Conservation (phyloP, 64 coral and sea anemone species). For the Montipora sp. region DNA sequence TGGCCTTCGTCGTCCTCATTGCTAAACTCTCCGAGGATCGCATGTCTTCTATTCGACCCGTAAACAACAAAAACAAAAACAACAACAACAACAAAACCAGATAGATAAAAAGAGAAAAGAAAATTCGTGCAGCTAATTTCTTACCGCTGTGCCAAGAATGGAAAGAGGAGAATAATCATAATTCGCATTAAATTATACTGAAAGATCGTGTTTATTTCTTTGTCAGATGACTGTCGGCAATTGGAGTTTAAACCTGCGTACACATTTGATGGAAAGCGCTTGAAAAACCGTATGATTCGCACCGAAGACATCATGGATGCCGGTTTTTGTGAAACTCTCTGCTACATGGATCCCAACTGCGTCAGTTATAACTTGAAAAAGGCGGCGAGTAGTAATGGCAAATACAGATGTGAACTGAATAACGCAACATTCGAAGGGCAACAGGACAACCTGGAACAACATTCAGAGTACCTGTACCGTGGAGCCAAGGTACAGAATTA, state of each 20-base stretch:
- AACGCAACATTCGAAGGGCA: constrained; percentile 9
- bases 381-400: background rate
- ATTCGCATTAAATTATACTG: no score
- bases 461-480: background rate
- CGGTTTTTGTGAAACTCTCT: background rate
- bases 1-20: no score
- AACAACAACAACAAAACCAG: no score
- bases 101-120: no score
- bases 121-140: no score
- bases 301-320: no score
- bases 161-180: no score
- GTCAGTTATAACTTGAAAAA: constrained; percentile 22
- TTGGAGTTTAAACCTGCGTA: background rate
- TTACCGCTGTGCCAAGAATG: no score
- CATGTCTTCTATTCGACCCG: no score
- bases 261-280: constrained; percentile 7
- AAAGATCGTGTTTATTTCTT: background rate
- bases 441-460: background rate
- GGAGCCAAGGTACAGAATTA: background rate
- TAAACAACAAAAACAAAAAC: no score
- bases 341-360: constrained; percentile 24
- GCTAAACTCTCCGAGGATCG: no score
- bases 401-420: constrained; percentile 13
- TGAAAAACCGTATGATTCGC: background rate
- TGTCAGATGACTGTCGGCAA: background rate